These are phyloP conservation scores for Sapayoa aenigma DNA, from an alignment of 2,113 vertebrate genomes.

Conservation along the genomic window DNA sequence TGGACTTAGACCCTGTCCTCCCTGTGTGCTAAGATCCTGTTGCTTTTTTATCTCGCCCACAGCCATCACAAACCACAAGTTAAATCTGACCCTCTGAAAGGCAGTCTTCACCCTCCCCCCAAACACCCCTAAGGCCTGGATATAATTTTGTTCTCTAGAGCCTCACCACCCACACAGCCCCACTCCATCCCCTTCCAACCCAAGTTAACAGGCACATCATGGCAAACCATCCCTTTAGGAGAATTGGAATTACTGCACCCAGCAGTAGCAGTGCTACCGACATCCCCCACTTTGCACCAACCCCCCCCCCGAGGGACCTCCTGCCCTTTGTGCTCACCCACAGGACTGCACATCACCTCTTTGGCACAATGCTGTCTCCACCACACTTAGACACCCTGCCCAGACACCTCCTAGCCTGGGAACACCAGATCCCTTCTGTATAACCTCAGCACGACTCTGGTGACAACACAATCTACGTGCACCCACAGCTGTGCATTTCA, in stretches of 20 bases:
- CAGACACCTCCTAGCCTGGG: no score
- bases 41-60: neutral
- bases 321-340: neutral
- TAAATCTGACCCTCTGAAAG: neutral
- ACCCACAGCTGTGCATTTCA: neutral
- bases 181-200: neutral
- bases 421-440: neutral
- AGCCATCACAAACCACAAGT: neutral
- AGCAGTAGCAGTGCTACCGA: neutral
- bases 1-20: neutral
- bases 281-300: neutral
- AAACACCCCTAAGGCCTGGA: neutral
- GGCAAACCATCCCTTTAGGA: neutral
- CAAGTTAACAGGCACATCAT: neutral
- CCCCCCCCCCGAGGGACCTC: rapidly evolving
- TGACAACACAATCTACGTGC: neutral
- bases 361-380: neutral
- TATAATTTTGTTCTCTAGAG: neutral
- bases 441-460: rapidly evolving
- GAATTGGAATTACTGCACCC: neutral
- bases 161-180: rapidly evolving
- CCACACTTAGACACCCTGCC: no score
- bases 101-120: neutral
- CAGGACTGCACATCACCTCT: neutral
- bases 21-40: neutral